phyloP scores from a whole-genome alignment of 2,797 vertebrate species.

The Cygnus olor region DNA sequence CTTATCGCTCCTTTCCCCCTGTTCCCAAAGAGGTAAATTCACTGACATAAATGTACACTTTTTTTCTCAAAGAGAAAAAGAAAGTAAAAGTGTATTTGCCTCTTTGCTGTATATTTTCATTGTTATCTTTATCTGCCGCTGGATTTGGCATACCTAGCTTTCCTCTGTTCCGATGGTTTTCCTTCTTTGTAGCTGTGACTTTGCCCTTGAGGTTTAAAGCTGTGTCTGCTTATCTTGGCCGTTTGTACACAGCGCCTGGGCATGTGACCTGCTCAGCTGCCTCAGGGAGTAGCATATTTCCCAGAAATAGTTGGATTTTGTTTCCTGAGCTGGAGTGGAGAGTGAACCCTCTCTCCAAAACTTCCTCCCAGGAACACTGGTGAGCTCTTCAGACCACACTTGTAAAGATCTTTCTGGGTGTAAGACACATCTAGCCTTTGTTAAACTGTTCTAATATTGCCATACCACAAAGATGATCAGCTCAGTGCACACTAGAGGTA shows the following conservation, averaged over 20 bases:
- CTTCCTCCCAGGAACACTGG: background rate
- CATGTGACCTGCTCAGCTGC: background rate
- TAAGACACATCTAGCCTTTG: background rate
- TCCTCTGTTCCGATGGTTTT: background rate
- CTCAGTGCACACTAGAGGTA: background rate
- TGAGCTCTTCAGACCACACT: background rate
- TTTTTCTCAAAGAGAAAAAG: background rate
- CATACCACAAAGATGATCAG: background rate
- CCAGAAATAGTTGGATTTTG: slow-evolving; percentile 35
- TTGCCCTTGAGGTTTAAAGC: slow-evolving; percentile 55
- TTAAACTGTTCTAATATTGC: background rate
- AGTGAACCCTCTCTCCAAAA: background rate
- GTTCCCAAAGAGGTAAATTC: background rate
- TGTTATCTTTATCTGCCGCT: background rate
- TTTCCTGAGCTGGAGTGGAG: background rate
- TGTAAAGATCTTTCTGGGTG: background rate
- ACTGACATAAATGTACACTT: fast-evolving
- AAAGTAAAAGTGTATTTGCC: background rate
- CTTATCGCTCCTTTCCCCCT: background rate
- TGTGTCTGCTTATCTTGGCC: slow-evolving; percentile 42
- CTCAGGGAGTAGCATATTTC: slow-evolving; percentile 7
- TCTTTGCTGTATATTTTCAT: background rate
- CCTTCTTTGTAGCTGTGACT: background rate
- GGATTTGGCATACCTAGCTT: background rate
- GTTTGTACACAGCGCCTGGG: background rate